Evolutionary conservation across 2,888 invertebrate genomes (phyloP), one percentile per base, ranked within the genome.

Genomic region (Papilio demoleus): DNA sequence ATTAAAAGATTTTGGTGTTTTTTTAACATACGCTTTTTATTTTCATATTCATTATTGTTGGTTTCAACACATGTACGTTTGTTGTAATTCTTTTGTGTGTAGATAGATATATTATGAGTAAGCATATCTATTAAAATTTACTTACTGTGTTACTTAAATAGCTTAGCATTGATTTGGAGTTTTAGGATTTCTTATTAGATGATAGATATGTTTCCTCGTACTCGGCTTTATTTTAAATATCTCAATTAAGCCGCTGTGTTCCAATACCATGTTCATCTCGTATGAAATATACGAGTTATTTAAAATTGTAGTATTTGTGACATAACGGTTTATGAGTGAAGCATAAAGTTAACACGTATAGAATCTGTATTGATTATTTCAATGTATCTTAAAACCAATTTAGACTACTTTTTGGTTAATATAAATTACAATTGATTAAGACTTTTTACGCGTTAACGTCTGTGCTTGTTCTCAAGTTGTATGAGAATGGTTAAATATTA

Each of bases 41-140:
- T 4, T 12, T 53, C 61, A 53, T 68, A 45, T 9, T 38, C 63
- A 68, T 68, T 56, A 45, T 31, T 53, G 38, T 68, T 59, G 36
- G 27, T 45, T 58, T 53, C 53, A 67, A 31, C 36, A 61, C 36
- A 38, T 59, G 5, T n/a, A n/a, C n/a, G n/a, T 1, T 4, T 47
- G 47, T 22, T 22, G 3, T 12, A 12, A 19, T 50, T 53, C 31
- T 53, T 36, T 27, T 42, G 19, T 58, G 12, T 27, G 24, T 42
- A n/a, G 22, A 2, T 40, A 59, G 12, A 27, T 36, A 19, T 14
- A 42, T 50, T 22, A 22, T 31, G 14, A 14, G 11, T 19, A 12
- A 65, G 17, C 58, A 42, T 14, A 19, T 58, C 17, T 31, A 22
- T 22, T 8, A 2, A 14, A 12, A n/a, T 22, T 22, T 45, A 17